A percentile compares a stretch with the other conserved stretches of the same genome.
phyloP scores from a whole-genome alignment of 2,113 vertebrate genomes.

The Quiscalus mexicanus region DNA sequence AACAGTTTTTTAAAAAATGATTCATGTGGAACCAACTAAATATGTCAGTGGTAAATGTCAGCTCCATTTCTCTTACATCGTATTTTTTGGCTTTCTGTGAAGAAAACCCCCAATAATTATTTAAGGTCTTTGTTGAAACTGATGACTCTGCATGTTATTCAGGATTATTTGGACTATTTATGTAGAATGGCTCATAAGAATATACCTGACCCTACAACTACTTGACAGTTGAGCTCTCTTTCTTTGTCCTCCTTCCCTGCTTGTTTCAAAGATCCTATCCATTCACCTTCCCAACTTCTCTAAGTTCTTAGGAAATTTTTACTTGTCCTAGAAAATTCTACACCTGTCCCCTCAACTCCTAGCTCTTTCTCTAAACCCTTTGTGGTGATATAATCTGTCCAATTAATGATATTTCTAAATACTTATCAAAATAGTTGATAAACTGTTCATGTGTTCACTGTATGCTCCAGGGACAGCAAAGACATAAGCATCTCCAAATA shows the following conservation, averaged over 20 bases:
- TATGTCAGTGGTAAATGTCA: background rate
- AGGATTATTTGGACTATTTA: background rate
- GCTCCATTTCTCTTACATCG: background rate
- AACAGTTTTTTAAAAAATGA: background rate
- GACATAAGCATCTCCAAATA: background rate
- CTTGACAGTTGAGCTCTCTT: background rate
- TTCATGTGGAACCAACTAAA: background rate
- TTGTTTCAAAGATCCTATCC: background rate
- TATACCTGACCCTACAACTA: background rate
- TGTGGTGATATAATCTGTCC: background rate
- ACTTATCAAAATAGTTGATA: background rate
- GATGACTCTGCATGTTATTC: background rate
- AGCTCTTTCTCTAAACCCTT: background rate
- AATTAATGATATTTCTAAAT: background rate
- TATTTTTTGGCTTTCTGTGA: background rate
- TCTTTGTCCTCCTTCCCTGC: background rate
- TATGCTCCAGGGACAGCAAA: background rate
- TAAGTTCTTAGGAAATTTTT: background rate
- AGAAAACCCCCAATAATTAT: background rate
- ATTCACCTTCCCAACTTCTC: background rate
- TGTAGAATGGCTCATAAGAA: background rate
- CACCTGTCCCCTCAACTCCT: background rate
- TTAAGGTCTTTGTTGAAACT: background rate
- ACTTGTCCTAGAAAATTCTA: background rate
- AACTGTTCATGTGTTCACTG: background rate